Percentiles rank a stretch among this genome's conserved stretches.
phyloP scores from a whole-genome alignment of 2,888 invertebrate genomes.

The Phytoseiulus persimilis region DNA sequence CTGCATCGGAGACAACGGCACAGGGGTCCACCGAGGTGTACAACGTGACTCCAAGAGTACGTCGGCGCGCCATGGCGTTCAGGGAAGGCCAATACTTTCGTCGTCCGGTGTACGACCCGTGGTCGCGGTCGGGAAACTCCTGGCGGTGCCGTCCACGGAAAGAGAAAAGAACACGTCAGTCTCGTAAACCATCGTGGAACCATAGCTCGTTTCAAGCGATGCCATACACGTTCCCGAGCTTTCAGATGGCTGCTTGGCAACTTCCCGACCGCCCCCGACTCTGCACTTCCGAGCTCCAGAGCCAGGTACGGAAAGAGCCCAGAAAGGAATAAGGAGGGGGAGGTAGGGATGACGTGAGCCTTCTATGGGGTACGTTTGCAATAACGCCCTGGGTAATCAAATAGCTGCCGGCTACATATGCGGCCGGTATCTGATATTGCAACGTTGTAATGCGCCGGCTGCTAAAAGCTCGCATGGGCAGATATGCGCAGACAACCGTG shows the following conservation, averaged over 20 bases:
- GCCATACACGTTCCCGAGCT: neutral
- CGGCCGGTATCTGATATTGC: neutral
- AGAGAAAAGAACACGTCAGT: neutral
- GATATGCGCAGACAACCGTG: no score
- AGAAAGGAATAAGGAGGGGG: neutral
- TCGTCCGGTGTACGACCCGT: neutral
- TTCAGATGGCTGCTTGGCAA: neutral
- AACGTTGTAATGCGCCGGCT: no score
- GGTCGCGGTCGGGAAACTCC: neutral
- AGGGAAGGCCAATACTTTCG: neutral
- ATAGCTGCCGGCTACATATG: neutral
- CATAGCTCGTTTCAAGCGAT: neutral
- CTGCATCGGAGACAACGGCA: no score
- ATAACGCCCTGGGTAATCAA: neutral
- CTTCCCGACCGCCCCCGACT: neutral
- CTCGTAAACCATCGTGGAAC: neutral
- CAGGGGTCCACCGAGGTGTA: no score
- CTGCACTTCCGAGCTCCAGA: neutral
- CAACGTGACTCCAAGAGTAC: no score
- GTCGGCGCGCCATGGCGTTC: neutral
- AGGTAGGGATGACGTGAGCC: neutral
- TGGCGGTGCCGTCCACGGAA: neutral
- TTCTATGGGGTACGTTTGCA: no score
- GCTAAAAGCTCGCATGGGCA: no score
- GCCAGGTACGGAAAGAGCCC: neutral